These are phyloP conservation scores for Malacosoma neustria DNA, from an alignment of 2,888 invertebrate species.

Conservation along the genomic window DNA sequence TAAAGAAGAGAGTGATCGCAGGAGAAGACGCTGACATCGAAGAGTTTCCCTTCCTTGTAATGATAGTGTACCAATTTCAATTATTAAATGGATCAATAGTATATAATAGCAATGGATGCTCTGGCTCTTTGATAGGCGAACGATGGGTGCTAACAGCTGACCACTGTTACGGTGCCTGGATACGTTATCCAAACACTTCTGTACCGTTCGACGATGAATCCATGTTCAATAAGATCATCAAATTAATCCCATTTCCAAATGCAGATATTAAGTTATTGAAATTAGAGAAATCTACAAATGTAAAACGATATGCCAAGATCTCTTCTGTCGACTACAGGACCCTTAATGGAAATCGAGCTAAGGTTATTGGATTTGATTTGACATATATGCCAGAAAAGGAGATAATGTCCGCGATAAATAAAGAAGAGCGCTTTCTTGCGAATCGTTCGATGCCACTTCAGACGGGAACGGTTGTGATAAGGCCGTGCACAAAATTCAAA, in stretches of 20 bases:
- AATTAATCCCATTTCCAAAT: background rate
- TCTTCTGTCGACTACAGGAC: background rate
- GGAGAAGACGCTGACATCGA: background rate
- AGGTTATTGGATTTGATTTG: background rate
- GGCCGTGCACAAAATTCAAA: background rate
- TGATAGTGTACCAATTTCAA: too few species aligned
- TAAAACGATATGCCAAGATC: background rate
- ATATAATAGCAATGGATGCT: background rate
- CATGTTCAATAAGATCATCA: background rate
- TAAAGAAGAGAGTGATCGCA: background rate
- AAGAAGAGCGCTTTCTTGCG: background rate
- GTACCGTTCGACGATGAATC: background rate
- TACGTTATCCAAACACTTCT: background rate
- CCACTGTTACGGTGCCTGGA: background rate
- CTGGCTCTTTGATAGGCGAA: background rate
- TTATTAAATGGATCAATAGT: too few species aligned
- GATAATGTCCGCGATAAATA: background rate
- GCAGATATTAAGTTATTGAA: background rate
- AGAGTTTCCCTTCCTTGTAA: background rate
- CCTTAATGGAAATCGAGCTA: background rate
- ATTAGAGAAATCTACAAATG: background rate
- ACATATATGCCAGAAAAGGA: too few species aligned
- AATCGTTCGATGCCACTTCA: background rate
- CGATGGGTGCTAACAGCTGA: background rate
- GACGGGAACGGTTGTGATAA: background rate